These are phyloP conservation scores for Tigriopus californicus DNA, from an alignment of 2,888 invertebrate genomes.

Conservation along the genomic window DNA sequence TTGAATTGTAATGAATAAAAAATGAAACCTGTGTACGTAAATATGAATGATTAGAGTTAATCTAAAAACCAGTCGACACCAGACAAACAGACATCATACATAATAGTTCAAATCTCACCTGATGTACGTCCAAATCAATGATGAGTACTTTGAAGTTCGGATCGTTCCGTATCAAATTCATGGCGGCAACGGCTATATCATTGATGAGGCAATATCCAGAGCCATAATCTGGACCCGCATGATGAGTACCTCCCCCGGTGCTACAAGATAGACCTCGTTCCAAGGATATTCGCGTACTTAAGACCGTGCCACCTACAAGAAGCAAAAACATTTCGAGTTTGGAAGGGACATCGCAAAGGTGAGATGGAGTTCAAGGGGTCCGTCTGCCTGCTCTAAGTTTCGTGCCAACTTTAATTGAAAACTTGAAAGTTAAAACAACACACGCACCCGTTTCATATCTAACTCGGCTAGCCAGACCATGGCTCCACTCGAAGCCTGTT, in stretches of 20 bases:
- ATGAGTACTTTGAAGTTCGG: conserved; percentile 22
- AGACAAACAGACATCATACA: too few relatives aligned
- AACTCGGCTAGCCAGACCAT: conserved; percentile 23
- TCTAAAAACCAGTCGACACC: too few relatives aligned
- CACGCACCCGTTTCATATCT: conserved; percentile 21
- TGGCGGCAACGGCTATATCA: conserved; percentile 24
- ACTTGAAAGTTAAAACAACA: too few relatives aligned
- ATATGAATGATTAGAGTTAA: too few relatives aligned
- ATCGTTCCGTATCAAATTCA: conserved; percentile 18
- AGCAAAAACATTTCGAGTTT: too few relatives aligned
- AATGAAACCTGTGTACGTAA: too few relatives aligned
- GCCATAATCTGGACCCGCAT: conserved; percentile 24
- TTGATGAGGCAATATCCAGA: conserved; percentile 26
- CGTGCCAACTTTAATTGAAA: too few relatives aligned
- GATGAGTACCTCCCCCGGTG: conserved; percentile 26
- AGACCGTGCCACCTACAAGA: conserved; percentile 24
- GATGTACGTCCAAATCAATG: conserved; percentile 26
- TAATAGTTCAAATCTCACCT: conserved; percentile 17
- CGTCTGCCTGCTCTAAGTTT: too few relatives aligned
- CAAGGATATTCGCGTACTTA: conserved; percentile 22
- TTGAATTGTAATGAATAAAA: too few relatives aligned
- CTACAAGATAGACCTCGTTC: conserved; percentile 24
- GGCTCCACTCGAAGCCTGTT: conserved; percentile 24
- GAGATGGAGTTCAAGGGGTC: too few relatives aligned
- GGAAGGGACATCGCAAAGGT: too few relatives aligned